A percentile compares a stretch with the other conserved stretches of the same genome.
These are phyloP conservation scores for Chaenocephalus aceratus DNA, from an alignment of 2,113 vertebrate species.

Conservation along the genomic window DNA sequence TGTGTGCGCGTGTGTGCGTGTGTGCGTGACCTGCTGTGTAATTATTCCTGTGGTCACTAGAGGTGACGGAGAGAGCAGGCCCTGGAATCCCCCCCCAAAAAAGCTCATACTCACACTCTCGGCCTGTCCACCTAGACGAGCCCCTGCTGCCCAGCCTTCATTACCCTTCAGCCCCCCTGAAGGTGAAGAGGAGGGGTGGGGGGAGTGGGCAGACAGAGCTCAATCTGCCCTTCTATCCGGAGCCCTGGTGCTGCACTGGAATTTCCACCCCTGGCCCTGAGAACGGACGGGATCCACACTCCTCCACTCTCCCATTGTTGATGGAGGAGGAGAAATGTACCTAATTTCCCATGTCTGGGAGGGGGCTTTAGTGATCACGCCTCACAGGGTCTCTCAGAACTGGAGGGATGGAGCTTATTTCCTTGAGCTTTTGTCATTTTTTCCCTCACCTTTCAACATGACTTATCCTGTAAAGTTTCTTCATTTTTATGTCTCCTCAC, in stretches of 20 bases:
- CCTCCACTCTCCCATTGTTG: constrained; percentile 73
- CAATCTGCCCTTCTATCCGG: constrained; percentile 88
- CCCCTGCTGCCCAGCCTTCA: constrained; percentile 92
- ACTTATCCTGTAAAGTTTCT: neutral
- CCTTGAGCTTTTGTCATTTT: neutral
- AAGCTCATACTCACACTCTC: neutral
- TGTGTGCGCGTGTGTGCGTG: neutral
- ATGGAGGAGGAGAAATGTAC: constrained; percentile 60
- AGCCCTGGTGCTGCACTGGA: constrained; percentile 89
- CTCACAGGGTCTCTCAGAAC: constrained; percentile 48
- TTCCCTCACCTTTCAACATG: constrained; percentile 5
- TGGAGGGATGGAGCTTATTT: constrained; percentile 50
- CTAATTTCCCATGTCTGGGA: constrained; percentile 67
- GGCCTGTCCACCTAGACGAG: constrained; percentile 46
- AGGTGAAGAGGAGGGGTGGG: constrained; percentile 77
- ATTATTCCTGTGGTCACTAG: constrained; percentile 93
- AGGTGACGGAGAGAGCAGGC: constrained; percentile 92
- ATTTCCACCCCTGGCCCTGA: constrained; percentile 91
- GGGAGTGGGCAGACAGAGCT: constrained; percentile 81
- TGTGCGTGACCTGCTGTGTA: constrained; percentile 73
- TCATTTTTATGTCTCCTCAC: neutral
- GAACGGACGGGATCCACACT: constrained; percentile 87
- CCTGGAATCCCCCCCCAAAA: constrained; percentile 88
- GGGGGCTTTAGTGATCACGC: constrained; percentile 48
- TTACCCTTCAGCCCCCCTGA: constrained; percentile 93